Conservation (phyloP, 2,797 vertebrate species). For the Hafferia zeledoni region DNA sequence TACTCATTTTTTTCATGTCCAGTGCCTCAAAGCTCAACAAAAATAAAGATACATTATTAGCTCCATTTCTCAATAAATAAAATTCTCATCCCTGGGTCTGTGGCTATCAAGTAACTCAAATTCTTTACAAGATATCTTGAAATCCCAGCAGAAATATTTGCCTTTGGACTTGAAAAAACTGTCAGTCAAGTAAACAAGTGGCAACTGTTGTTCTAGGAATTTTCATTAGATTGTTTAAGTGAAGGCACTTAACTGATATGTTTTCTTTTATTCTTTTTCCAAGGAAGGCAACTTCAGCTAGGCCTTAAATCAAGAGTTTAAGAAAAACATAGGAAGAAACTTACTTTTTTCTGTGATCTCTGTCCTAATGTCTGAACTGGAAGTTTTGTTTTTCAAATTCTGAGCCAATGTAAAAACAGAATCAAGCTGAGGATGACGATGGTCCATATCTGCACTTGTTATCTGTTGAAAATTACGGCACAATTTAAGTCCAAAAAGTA, state of each 20-base stretch:
- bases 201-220: background rate
- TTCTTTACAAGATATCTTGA: background rate
- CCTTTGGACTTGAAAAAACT: background rate
- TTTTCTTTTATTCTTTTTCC: background rate
- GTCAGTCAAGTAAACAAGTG: background rate
- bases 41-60: background rate
- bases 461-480: conserved; percentile 78
- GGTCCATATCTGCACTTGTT: conserved; percentile 92
- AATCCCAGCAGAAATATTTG: background rate
- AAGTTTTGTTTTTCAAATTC: conserved; percentile 98
- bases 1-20: background rate
- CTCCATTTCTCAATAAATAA: background rate
- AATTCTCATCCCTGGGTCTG: background rate
- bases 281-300: background rate
- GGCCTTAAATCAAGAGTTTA: background rate
- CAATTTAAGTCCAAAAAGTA: background rate
- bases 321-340: background rate
- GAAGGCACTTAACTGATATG: background rate
- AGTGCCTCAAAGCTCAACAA: background rate
- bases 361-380: conserved; percentile 90
- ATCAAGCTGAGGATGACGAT: conserved; percentile 91
- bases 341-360: conserved; percentile 94
- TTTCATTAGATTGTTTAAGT: background rate
- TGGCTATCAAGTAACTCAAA: background rate
- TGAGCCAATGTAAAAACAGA: conserved; percentile 94